Conservation (phyloP, 2,113 vertebrate genomes). For the Carassius carassius region DNA sequence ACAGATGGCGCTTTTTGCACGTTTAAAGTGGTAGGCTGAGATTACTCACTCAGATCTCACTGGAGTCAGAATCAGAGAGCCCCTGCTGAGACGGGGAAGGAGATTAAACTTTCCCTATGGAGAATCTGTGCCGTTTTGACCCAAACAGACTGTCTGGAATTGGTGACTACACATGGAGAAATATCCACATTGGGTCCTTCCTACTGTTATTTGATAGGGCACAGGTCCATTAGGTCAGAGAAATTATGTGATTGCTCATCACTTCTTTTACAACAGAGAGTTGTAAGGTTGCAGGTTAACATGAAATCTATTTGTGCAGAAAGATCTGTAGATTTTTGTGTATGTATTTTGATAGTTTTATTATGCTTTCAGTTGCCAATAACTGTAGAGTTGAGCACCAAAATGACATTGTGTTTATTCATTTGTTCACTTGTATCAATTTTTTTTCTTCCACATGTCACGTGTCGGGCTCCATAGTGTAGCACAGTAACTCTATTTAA, state of each 20-base stretch:
- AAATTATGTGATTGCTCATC: neutral
- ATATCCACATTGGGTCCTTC: constrained; percentile 1
- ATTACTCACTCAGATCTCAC: constrained; percentile 34
- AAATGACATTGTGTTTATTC: too few species aligned
- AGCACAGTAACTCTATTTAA: neutral
- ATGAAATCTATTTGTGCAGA: neutral
- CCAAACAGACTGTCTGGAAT: constrained; percentile 31
- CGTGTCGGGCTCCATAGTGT: too few species aligned
- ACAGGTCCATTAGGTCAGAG: neutral
- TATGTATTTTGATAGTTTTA: neutral
- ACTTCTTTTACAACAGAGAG: neutral
- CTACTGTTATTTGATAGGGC: neutral
- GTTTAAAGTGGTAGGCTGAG: constrained; percentile 24
- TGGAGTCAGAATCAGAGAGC: constrained; percentile 32
- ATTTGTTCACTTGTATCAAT: neutral
- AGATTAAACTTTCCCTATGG: constrained; percentile 37
- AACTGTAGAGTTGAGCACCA: too few species aligned
- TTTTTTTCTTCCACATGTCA: neutral
- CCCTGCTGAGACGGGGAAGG: constrained; percentile 4
- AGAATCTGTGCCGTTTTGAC: constrained; percentile 30
- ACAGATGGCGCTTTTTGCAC: constrained; percentile 34
- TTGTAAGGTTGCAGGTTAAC: neutral
- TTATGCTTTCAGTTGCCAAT: too few species aligned
- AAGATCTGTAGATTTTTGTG: neutral
- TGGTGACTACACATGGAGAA: neutral